These are phyloP conservation scores for Octopus bimaculoides DNA, from an alignment of 1,140 invertebrate genomes.

Conservation along the genomic window DNA sequence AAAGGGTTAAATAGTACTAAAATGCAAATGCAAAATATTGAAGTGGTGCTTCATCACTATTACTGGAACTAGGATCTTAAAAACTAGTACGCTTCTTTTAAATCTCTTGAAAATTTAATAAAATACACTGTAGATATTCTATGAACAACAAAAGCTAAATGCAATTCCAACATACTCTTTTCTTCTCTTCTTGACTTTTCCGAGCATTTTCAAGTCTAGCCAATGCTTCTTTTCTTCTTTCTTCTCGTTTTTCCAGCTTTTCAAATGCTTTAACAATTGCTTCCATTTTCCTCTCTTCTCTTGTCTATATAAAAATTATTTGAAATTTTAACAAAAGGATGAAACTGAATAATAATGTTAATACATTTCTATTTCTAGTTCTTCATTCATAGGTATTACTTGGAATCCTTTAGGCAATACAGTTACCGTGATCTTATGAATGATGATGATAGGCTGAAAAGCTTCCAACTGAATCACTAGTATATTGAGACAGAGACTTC, in stretches of 20 bases:
- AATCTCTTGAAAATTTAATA: neutral
- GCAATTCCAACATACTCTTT: neutral
- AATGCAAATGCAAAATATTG: neutral
- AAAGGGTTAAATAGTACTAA: neutral
- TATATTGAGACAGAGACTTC: too few relatives aligned
- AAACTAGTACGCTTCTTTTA: neutral
- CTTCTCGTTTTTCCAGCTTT: constrained; percentile 62
- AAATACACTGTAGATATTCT: neutral
- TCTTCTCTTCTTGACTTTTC: constrained; percentile 13
- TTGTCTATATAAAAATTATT: constrained; percentile 62
- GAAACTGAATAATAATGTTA: neutral
- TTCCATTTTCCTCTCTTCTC: constrained; percentile 95
- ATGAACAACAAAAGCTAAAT: neutral
- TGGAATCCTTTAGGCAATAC: too few relatives aligned
- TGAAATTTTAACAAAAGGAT: neutral
- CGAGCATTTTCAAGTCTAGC: constrained; percentile 39
- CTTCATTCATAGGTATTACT: too few relatives aligned
- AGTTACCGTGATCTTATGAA: too few relatives aligned
- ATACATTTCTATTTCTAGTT: too few relatives aligned
- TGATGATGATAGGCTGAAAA: too few relatives aligned
- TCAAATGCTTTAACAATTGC: constrained; percentile 90
- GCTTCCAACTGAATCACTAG: too few relatives aligned
- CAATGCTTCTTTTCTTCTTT: constrained; percentile 58
- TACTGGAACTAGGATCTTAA: neutral
- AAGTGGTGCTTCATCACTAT: neutral